These are phyloP conservation scores for Philhelius pedissequus DNA, from an alignment of 2,888 invertebrate species.

Conservation along the genomic window DNA sequence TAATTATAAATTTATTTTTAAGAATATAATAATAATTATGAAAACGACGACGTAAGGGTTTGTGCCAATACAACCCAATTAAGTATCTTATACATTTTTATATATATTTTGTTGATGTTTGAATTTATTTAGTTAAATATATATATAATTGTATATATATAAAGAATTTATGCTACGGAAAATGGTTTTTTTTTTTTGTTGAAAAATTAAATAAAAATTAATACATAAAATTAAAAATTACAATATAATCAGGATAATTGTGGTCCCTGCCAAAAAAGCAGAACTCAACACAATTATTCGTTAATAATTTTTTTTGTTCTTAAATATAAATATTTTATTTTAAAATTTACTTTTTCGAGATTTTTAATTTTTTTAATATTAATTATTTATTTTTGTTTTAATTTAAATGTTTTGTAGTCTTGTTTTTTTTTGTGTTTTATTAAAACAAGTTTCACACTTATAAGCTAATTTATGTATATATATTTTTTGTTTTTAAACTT, in stretches of 20 bases:
- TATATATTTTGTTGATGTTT: not conserved
- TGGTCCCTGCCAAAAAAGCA: constrained; percentile 68
- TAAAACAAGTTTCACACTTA: constrained; percentile 64
- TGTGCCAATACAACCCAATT: constrained; percentile 66
- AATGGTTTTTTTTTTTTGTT: constrained; percentile 19
- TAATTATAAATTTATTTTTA: constrained; percentile 23
- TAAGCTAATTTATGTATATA: constrained; percentile 56
- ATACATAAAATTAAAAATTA: constrained; percentile 20
- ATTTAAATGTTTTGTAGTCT: constrained; percentile 60
- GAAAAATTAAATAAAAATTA: constrained; percentile 11
- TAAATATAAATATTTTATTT: constrained; percentile 21
- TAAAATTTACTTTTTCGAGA: constrained; percentile 35
- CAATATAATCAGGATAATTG: constrained; percentile 52
- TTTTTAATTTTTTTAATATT: constrained; percentile 15
- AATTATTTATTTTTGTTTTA: constrained; percentile 1
- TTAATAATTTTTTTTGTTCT: constrained; percentile 1
- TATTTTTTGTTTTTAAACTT: constrained; percentile 32
- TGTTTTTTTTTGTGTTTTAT: constrained; percentile 52
- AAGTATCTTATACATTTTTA: constrained; percentile 42
- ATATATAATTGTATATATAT: constrained; percentile 30
- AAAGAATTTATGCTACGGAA: constrained; percentile 49
- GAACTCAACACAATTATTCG: constrained; percentile 62
- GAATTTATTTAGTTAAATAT: not conserved
- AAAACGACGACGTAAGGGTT: constrained; percentile 59
- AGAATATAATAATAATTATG: constrained; percentile 8